Evolutionary conservation across 1,140 invertebrate species (phyloP).

Genomic region (Euura lappo): DNA sequence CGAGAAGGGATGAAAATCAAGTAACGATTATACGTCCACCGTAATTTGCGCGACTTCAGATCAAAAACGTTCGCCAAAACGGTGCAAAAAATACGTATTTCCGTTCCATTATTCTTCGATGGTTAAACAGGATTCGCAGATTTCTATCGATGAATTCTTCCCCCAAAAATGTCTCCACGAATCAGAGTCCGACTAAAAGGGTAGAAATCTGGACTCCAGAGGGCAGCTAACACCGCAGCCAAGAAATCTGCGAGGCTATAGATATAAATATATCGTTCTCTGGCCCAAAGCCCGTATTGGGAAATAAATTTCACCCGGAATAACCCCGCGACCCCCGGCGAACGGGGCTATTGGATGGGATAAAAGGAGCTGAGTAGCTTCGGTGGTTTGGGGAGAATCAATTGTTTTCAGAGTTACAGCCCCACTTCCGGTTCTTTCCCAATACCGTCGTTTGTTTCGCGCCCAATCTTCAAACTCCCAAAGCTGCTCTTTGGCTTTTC

Average conservation of each 20-base stretch:
- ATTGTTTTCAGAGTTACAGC: slow-evolving; percentile 7
- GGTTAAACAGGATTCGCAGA: too few species aligned
- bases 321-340: neutral
- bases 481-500: too few species aligned
- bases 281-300: neutral
- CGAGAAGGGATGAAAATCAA: too few species aligned
- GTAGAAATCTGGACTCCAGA: neutral
- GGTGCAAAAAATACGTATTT: too few species aligned
- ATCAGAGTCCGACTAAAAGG: neutral
- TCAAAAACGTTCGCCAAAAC: too few species aligned
- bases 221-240: neutral
- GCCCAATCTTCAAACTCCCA: too few species aligned
- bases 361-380: neutral
- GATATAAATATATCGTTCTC: neutral
- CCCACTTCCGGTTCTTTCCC: neutral
- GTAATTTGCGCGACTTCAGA: too few species aligned
- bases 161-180: neutral
- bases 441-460: neutral
- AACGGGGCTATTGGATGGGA: neutral
- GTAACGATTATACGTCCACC: too few species aligned
- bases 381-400: neutral
- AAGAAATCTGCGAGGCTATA: too few species aligned
- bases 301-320: neutral
- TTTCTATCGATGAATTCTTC: neutral
- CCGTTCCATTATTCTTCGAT: too few species aligned